Evolutionary conservation across 2,888 invertebrate genomes (phyloP).

Genomic region (Gastrophysa polygoni): DNA sequence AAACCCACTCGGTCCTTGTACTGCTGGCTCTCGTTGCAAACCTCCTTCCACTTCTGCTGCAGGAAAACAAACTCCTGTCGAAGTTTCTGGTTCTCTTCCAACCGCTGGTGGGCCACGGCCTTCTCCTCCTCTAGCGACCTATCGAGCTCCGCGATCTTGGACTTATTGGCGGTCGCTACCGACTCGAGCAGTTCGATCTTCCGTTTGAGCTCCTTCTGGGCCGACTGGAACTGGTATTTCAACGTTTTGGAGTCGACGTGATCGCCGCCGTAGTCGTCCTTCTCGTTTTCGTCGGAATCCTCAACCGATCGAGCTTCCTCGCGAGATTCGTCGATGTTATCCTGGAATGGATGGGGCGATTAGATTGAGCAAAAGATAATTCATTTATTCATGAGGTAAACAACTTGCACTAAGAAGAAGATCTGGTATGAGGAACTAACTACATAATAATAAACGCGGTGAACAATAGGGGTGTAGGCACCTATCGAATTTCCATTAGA

Average conservation of each 20-base stretch:
- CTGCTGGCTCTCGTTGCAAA: constrained; percentile 60
- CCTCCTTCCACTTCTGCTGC: constrained; percentile 59
- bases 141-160: constrained; percentile 49
- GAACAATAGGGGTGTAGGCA: too few species aligned
- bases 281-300: constrained; percentile 31
- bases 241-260: constrained; percentile 55
- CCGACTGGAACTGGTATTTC: constrained; percentile 55
- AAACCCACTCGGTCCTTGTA: constrained; percentile 49
- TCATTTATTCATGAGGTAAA: too few species aligned
- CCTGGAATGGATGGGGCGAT: constrained; percentile 15
- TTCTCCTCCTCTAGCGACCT: constrained; percentile 46
- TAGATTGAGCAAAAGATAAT: too few species aligned
- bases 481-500: too few species aligned
- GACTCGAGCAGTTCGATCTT: constrained; percentile 53
- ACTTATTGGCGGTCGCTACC: constrained; percentile 46
- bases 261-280: constrained; percentile 35
- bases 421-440: too few species aligned
- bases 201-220: constrained; percentile 52
- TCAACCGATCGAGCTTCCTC: constrained; percentile 12
- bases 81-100: constrained; percentile 46
- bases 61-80: constrained; percentile 50
- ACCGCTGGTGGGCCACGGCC: constrained; percentile 40
- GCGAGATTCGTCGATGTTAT: constrained; percentile 10
- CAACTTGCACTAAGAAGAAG: too few species aligned
- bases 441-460: too few species aligned